These are phyloP conservation scores for Lanistes nyassanus DNA, from an alignment of 1,140 invertebrate species.

Conservation along the genomic window DNA sequence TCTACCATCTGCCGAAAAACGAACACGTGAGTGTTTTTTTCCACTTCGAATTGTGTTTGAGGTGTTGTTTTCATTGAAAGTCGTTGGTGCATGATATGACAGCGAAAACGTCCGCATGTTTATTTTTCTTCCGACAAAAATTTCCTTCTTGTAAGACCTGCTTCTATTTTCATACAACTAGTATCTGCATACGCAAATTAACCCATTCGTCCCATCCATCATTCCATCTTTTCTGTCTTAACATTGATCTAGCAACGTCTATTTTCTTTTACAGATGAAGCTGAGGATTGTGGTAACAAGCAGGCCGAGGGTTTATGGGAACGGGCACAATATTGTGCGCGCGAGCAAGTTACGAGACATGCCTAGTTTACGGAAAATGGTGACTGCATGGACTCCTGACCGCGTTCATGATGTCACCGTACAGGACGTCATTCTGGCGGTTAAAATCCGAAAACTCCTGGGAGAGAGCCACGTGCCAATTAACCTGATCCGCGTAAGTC, in stretches of 20 bases:
- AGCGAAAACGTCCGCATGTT: background rate
- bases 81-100: background rate
- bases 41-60: background rate
- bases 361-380: background rate
- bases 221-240: background rate
- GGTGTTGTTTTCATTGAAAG: background rate
- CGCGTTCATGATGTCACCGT: conserved; percentile 21
- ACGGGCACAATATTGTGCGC: background rate
- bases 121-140: background rate
- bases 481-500: conserved; percentile 20
- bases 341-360: background rate
- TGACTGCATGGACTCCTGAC: background rate
- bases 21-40: background rate
- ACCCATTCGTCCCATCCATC: background rate
- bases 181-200: background rate
- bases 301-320: background rate
- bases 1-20: conserved; percentile 22
- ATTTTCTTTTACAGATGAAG: background rate
- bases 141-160: background rate
- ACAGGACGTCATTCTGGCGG: conserved; percentile 20
- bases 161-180: background rate
- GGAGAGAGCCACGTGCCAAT: conserved; percentile 37
- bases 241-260: background rate
- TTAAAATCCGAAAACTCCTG: conserved; percentile 35
- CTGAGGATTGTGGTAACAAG: background rate